phyloP scores from a whole-genome alignment of 2,888 invertebrate species.

The Volucella zonaria region DNA sequence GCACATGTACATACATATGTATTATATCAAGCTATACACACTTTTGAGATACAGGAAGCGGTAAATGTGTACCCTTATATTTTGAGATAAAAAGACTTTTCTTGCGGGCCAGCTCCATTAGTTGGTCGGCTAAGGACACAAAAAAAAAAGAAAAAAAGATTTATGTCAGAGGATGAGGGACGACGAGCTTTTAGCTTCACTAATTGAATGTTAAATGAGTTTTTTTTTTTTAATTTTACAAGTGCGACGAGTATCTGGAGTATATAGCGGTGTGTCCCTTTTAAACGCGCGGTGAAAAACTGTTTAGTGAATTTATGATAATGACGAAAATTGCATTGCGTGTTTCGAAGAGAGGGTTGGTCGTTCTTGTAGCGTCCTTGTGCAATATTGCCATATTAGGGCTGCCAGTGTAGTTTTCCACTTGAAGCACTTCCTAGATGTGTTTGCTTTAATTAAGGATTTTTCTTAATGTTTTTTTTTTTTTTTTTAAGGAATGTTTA shows the following conservation, averaged over 20 bases:
- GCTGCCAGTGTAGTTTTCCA: slow-evolving; percentile 6
- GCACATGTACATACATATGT: too few relatives aligned
- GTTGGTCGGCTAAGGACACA: slow-evolving; percentile 3
- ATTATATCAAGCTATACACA: too few relatives aligned
- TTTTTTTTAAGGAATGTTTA: too few relatives aligned
- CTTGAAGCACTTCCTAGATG: neutral
- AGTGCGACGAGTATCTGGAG: slow-evolving; percentile 5
- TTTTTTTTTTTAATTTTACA: slow-evolving; percentile 52
- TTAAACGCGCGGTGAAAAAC: slow-evolving; percentile 16
- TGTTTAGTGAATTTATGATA: slow-evolving; percentile 49
- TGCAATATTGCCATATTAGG: neutral
- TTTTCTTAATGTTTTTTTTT: neutral
- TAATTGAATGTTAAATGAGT: slow-evolving; percentile 67
- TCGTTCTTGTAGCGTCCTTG: neutral
- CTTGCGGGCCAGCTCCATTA: slow-evolving; percentile 50
- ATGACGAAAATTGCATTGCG: slow-evolving; percentile 56
- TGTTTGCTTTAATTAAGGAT: slow-evolving; percentile 33
- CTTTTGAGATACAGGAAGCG: too few relatives aligned
- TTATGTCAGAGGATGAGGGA: neutral
- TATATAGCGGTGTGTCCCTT: slow-evolving; percentile 12
- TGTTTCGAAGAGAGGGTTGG: slow-evolving; percentile 5
- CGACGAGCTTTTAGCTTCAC: slow-evolving; percentile 55
- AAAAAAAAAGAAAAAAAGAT: neutral
- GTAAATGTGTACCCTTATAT: neutral
- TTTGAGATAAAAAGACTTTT: slow-evolving; percentile 4